These are phyloP conservation scores for Amblyornis subalaris DNA, from an alignment of 2,113 vertebrate species.

Conservation along the genomic window DNA sequence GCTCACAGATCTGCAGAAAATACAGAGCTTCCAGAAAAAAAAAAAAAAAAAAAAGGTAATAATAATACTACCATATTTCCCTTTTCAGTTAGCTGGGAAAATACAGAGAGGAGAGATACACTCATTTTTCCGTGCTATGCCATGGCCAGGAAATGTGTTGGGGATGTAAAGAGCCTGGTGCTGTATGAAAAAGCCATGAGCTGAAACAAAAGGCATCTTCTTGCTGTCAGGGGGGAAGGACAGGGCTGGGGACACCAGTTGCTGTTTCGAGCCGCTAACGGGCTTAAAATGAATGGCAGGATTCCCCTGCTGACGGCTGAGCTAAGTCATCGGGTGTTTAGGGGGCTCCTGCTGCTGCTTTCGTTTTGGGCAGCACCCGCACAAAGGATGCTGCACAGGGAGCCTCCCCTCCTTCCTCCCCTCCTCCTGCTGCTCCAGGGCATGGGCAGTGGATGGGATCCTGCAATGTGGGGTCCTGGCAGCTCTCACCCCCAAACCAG, in stretches of 20 bases:
- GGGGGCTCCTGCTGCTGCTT: rapidly evolving
- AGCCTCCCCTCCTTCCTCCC: background rate
- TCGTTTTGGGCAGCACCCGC: rapidly evolving
- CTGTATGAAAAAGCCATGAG: background rate
- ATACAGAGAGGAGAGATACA: background rate
- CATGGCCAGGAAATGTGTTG: background rate
- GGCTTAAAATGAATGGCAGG: rapidly evolving
- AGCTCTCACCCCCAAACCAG: background rate
- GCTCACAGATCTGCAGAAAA: background rate
- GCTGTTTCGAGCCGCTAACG: background rate
- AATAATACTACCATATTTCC: background rate
- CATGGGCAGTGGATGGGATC: rapidly evolving
- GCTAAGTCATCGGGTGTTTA: background rate
- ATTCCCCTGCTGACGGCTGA: background rate
- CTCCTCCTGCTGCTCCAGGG: background rate
- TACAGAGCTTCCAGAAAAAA: background rate
- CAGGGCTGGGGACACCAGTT: background rate
- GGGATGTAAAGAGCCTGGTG: background rate
- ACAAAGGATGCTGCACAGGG: background rate
- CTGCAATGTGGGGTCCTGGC: rapidly evolving
- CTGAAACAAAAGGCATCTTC: background rate
- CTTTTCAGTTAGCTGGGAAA: background rate
- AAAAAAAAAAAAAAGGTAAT: too few species aligned
- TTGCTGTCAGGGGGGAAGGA: background rate
- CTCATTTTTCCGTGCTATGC: rapidly evolving